Base-by-base conservation (phyloP, 2,797 vertebrate genomes). In the Sebastes oblongus region DNA sequence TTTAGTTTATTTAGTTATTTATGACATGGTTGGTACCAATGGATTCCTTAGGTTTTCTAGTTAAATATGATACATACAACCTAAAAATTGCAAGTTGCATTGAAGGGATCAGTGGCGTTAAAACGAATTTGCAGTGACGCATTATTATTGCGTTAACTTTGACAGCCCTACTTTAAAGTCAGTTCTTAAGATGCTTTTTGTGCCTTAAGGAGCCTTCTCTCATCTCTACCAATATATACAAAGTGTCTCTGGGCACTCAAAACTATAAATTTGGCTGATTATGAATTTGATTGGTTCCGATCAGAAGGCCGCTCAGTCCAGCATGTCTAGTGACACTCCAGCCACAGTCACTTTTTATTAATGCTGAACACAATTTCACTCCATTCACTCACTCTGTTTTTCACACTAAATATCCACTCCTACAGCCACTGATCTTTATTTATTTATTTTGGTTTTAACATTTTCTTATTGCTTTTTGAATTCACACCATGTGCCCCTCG, bases 321-420 rank as follows among this genome's bases (percentile, higher is more conserved):
- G 82, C 61, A 78, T 61, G 55, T 89, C 72, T 55, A 61, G 75
- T 84, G 77, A 88, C 62, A 52, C 86, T 89, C 75, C 85, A 83
- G 86, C 88, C 72, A 74, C 22, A 2, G 67, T 81, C 82, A 85
- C 74, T 29, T 78, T 72, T 36, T 77, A 72, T 56, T 60, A 34
- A 86, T 61, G 56, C 80, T 71, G 62, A 78, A 78, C 83, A 84
- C 73, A 4, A 72, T 79, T 69, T 84, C 88, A 84, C 83, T 66
- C 83, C 88, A 90, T 89, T 72, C 89, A 56, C 60, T 86, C 89
- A 56, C 62, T 86, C 79, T 69, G 67, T 50, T 81, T 78, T 78
- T 75, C 75, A 84, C 83, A 86, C 77, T 83, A 50, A 85, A 80
- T 77, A 75, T 81, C 68, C 70, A 73, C 83, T 79, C 72, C 72